Percentiles rank a stretch among this genome's conserved stretches.
phyloP scores from a whole-genome alignment of 2,113 vertebrate species.

The Empidonax alnorum region DNA sequence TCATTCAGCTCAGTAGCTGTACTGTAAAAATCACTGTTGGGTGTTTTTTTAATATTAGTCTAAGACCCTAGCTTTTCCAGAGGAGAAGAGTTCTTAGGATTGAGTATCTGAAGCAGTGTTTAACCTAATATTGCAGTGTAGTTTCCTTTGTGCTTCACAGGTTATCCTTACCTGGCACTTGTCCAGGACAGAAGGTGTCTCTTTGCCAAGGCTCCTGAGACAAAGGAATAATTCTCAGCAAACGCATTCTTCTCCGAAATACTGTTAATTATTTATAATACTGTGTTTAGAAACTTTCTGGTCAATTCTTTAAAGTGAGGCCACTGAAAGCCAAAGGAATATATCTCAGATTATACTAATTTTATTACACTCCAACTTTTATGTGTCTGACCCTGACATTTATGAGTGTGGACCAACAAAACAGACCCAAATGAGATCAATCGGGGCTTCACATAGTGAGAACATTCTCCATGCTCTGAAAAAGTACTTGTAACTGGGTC shows the following conservation, averaged over 20 bases:
- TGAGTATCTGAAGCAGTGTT: background rate
- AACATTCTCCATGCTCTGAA: background rate
- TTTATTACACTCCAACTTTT: background rate
- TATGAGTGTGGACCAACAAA: background rate
- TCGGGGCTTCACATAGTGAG: background rate
- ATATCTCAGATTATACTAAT: background rate
- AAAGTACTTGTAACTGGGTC: conserved; percentile 46
- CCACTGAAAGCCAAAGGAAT: background rate
- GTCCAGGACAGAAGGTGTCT: conserved; percentile 8
- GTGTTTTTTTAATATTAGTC: background rate
- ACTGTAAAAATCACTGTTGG: background rate
- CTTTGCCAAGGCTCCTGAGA: conserved; percentile 31
- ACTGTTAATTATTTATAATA: conserved; percentile 47
- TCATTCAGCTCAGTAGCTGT: background rate
- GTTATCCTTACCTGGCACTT: conserved; percentile 53
- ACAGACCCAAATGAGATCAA: background rate
- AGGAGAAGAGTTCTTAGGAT: background rate
- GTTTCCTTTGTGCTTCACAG: conserved; percentile 18
- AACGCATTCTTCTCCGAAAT: conserved; percentile 24
- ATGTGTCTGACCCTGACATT: background rate
- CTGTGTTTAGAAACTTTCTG: conserved; percentile 18
- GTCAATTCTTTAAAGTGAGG: conserved; percentile 4
- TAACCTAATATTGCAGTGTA: background rate
- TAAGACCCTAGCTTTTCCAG: background rate
- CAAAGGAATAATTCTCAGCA: background rate